A percentile compares a stretch with the other conserved stretches of the same genome.
These are phyloP conservation scores for Netelia virgata DNA, from an alignment of 2,888 invertebrate species.

Conservation along the genomic window DNA sequence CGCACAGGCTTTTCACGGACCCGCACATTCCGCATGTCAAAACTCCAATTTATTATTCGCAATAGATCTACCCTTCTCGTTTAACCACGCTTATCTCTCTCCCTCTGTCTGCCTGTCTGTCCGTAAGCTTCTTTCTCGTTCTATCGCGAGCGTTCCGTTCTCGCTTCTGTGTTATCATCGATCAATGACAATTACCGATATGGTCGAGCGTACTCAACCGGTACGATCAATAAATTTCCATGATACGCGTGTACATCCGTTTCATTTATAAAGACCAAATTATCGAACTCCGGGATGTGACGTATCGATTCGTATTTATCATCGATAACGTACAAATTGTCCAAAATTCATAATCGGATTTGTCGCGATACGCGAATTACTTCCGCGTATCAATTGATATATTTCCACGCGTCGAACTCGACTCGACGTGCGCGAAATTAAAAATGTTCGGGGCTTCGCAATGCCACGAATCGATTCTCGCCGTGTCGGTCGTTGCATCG, in stretches of 20 bases:
- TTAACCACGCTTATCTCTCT: background rate
- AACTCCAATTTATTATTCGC: slow-evolving; percentile 12
- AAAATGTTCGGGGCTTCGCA: too few species aligned
- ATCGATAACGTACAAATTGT: too few species aligned
- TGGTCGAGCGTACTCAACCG: background rate
- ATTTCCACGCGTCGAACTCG: too few species aligned
- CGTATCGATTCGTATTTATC: too few species aligned
- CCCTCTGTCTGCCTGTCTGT: background rate
- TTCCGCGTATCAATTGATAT: too few species aligned
- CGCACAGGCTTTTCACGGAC: background rate
- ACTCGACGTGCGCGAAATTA: too few species aligned
- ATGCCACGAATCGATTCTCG: too few species aligned
- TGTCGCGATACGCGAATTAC: too few species aligned
- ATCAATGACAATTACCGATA: slow-evolving; percentile 28
- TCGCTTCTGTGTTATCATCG: slow-evolving; percentile 4
- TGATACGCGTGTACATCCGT: background rate
- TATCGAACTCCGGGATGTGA: too few species aligned
- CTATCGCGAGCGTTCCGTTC: background rate
- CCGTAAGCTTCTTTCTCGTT: background rate
- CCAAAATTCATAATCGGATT: too few species aligned
- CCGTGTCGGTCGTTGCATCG: too few species aligned
- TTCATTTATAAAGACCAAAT: too few species aligned
- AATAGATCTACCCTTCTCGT: background rate
- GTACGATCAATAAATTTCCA: slow-evolving; percentile 27
- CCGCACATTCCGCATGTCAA: slow-evolving; percentile 4